phyloP scores from a whole-genome alignment of 1,140 invertebrate genomes.

The Gerris buenoi region DNA sequence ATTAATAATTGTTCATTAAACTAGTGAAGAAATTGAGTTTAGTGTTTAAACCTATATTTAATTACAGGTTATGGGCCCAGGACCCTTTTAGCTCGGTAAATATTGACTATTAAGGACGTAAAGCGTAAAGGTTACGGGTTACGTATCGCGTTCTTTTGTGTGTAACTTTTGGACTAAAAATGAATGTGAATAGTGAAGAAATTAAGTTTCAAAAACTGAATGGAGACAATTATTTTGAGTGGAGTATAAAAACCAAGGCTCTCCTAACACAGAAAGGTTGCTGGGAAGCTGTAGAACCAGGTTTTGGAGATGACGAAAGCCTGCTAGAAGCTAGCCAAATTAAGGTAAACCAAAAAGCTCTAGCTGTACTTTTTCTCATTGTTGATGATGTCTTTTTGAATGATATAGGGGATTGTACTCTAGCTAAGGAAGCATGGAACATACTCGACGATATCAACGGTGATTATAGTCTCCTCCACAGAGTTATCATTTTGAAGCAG shows the following conservation, averaged over 20 bases:
- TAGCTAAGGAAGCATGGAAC: background rate
- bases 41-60: too few species aligned
- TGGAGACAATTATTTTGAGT: background rate
- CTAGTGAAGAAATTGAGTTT: too few species aligned
- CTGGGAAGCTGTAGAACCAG: background rate
- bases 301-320: background rate
- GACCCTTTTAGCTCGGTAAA: background rate
- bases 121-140: background rate
- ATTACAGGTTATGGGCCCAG: background rate
- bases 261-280: background rate
- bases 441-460: background rate
- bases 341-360: background rate
- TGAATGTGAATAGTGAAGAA: background rate
- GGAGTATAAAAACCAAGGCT: background rate
- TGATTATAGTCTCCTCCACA: background rate
- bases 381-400: background rate
- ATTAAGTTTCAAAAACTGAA: background rate
- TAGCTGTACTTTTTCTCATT: background rate
- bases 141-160: background rate
- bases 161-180: background rate
- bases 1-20: too few species aligned
- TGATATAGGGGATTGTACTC: background rate
- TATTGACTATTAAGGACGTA: background rate
- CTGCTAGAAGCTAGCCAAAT: background rate
- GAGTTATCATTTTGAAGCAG: background rate